Conservation (phyloP, 37 sponge, comb jelly and placozoan genomes). For the Ianthella basta region DNA sequence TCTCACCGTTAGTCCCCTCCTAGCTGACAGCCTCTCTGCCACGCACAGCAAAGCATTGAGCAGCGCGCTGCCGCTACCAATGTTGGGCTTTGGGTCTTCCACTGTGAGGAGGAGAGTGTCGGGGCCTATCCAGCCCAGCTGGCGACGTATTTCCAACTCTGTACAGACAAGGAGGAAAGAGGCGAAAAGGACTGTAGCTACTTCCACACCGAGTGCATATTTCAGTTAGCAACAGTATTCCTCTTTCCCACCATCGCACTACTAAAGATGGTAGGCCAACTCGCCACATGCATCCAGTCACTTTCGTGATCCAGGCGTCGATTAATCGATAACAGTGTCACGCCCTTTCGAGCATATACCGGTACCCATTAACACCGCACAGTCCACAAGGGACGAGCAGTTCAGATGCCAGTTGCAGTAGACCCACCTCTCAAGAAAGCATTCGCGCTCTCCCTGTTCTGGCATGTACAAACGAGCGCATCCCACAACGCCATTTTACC, state of each 20-base stretch:
- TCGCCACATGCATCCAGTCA: too few relatives aligned
- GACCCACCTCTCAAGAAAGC: conserved; percentile 50
- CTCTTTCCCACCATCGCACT: too few relatives aligned
- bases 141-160: conserved; percentile 73
- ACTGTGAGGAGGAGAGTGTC: conserved; percentile 62
- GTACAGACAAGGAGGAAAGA: not conserved
- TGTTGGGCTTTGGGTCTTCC: conserved; percentile 82
- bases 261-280: too few relatives aligned
- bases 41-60: conserved; percentile 80
- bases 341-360: too few relatives aligned
- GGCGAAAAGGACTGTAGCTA: not conserved
- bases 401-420: not conserved
- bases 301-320: too few relatives aligned
- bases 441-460: conserved; percentile 68
- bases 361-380: not conserved
- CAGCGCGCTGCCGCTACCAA: conserved; percentile 82
- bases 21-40: conserved; percentile 66
- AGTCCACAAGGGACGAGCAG: too few relatives aligned
- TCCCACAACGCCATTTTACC: conserved; percentile 45
- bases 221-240: not conserved
- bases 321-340: too few relatives aligned
- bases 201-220: not conserved
- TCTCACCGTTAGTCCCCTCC: conserved; percentile 49
- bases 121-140: conserved; percentile 46
- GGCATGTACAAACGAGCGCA: conserved; percentile 73